A percentile compares a stretch with the other conserved stretches of the same genome.
These are phyloP conservation scores for Actenoides hombroni DNA, from an alignment of 2,113 vertebrate species.

Conservation along the genomic window DNA sequence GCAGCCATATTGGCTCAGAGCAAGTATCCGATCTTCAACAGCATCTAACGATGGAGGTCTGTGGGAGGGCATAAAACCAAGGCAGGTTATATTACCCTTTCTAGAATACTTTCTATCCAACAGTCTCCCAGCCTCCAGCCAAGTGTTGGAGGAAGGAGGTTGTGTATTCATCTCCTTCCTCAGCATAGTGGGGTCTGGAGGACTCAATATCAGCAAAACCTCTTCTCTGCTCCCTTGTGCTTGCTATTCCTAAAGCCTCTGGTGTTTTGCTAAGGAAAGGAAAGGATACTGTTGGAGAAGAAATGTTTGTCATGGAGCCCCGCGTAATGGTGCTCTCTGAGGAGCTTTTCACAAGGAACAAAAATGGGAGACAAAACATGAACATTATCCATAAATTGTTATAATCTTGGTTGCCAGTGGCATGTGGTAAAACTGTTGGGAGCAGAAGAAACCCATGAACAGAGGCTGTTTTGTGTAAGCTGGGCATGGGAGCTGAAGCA, in stretches of 20 bases:
- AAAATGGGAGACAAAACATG: neutral
- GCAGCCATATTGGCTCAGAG: neutral
- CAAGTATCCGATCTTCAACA: neutral
- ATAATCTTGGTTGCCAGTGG: neutral
- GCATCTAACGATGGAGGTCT: neutral
- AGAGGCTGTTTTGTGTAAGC: neutral
- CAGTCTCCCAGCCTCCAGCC: neutral
- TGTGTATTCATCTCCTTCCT: neutral
- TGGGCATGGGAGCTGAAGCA: neutral
- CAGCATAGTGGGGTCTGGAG: neutral
- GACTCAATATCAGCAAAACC: neutral
- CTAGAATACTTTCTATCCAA: neutral
- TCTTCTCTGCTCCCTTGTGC: neutral
- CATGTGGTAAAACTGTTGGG: neutral
- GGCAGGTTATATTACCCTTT: neutral
- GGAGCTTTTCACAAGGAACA: neutral
- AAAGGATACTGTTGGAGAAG: neutral
- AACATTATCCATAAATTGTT: fast-evolving
- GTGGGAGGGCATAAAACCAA: neutral
- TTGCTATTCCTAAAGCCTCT: neutral
- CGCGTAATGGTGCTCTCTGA: neutral
- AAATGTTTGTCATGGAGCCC: neutral
- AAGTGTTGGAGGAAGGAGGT: neutral
- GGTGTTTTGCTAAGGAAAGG: neutral
- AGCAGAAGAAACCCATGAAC: neutral